Evolutionary conservation across 2,113 vertebrate species (phyloP).

Genomic region (Egretta garzetta): DNA sequence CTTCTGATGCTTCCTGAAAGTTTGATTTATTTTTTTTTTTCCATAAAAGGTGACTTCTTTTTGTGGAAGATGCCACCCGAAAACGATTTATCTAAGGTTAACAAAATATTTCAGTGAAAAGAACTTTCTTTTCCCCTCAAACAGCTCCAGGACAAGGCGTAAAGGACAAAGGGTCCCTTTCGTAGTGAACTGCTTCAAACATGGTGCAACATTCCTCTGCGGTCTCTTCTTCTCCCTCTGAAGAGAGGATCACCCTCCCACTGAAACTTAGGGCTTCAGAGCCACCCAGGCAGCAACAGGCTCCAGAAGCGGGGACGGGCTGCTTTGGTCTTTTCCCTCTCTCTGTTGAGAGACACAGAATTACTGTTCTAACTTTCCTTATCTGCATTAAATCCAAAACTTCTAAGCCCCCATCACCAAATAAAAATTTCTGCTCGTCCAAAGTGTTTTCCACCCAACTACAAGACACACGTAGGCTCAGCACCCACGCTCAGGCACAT

Average conservation of each 20-base stretch:
- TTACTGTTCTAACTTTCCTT: background rate
- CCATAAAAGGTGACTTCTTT: background rate
- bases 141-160: background rate
- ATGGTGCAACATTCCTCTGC: accelerated
- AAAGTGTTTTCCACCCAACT: background rate
- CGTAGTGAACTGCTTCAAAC: background rate
- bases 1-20: background rate
- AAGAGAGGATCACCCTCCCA: background rate
- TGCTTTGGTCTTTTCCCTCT: background rate
- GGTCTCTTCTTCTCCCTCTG: background rate
- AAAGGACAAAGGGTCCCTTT: background rate
- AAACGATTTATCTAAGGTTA: background rate
- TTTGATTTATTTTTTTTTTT: background rate
- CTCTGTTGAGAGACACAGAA: accelerated
- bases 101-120: background rate
- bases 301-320: background rate
- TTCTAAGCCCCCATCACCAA: background rate
- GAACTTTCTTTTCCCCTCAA: background rate
- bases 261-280: background rate
- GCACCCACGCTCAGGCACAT: background rate
- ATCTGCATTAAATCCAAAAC: background rate
- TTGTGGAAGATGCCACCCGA: background rate
- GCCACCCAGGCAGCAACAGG: background rate
- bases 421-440: accelerated
- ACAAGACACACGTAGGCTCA: background rate